These are phyloP conservation scores for Aegotheles bennettii DNA, from an alignment of 2,113 vertebrate species.

Conservation along the genomic window DNA sequence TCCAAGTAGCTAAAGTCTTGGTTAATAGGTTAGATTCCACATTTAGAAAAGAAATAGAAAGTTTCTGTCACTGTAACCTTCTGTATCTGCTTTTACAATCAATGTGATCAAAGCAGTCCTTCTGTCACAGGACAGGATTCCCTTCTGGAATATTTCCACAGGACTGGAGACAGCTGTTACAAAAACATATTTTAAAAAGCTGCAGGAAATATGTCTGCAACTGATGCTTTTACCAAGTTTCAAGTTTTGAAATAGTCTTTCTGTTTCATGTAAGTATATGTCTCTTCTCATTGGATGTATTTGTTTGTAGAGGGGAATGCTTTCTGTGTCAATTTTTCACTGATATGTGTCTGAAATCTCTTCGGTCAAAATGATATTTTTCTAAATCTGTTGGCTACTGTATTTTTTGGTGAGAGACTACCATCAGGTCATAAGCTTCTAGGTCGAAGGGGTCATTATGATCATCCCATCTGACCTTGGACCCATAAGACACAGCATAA, in stretches of 20 bases:
- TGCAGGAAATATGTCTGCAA: conserved; percentile 26
- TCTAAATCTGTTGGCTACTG: background rate
- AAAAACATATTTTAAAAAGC: conserved; percentile 31
- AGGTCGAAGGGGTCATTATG: background rate
- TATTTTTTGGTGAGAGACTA: background rate
- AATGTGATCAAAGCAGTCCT: conserved; percentile 45
- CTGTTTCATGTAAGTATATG: background rate
- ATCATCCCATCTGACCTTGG: background rate
- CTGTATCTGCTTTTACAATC: conserved; percentile 53
- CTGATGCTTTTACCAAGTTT: conserved; percentile 31
- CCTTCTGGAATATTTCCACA: conserved; percentile 54
- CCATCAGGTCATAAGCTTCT: background rate
- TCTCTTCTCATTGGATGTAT: background rate
- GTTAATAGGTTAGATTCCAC: background rate
- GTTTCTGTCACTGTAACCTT: conserved; percentile 25
- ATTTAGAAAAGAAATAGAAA: conserved; percentile 12
- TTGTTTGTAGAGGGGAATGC: background rate
- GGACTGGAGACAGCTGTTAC: conserved; percentile 54
- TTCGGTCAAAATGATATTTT: background rate
- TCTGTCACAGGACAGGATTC: conserved; percentile 35
- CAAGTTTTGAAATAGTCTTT: conserved; percentile 24
- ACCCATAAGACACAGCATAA: background rate
- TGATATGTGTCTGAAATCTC: background rate
- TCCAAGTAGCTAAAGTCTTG: background rate
- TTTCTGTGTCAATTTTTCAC: background rate